Base-by-base conservation (phyloP, 2,888 invertebrate species). In the Kryphioiulus occultus region DNA sequence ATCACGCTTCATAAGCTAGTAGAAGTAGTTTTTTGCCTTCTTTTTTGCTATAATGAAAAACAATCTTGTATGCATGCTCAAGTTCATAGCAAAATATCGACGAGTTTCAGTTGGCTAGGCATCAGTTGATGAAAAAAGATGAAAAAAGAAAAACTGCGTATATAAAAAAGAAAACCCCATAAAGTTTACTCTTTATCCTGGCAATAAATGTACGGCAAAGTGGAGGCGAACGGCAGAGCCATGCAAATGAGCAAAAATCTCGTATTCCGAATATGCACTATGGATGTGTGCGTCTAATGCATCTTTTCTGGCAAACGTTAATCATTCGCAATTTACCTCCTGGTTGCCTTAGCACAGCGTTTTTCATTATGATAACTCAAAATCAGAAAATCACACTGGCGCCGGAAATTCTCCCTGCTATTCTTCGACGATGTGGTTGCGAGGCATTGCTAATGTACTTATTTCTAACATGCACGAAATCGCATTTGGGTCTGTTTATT, bases 321-420 rank as follows among this genome's bases (percentile, higher is more conserved):
- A 78, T 78, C 78, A 78, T 78, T 30, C 78, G 78, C 78, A 78
- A 30, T 78, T 78, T 78, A 78, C 78, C 78, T 78, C 78, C 78
- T 78, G 26, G 5, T 78, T 26, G 30, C 30, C 30, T 26, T 15
- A 78, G 26, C 78, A 32, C 78, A 10, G 78, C 30, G 30, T 78
- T 78, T 78, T 78, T 78, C 78, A 78, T 78, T 78, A 78, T 78
- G 30, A 78, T 78, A 78, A 78, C 78, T 78, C 30, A 78, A 78
- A 68, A 78, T 78, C 78, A 78, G 78, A 78, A 78, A 78, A 32
- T 78, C 78, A 30, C 17, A 7, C 78, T 30, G 78, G 78, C 78
- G 78, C 78, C 78, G 30, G 30, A 78, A 78, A 78, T 78, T 78
- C 78, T 30, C 30, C 30, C 17, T 78, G 30, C 26, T 30, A 30